Evolutionary conservation across 37 sponge, comb jelly and placozoan species (phyloP).

Genomic region (Agelas oroides): DNA sequence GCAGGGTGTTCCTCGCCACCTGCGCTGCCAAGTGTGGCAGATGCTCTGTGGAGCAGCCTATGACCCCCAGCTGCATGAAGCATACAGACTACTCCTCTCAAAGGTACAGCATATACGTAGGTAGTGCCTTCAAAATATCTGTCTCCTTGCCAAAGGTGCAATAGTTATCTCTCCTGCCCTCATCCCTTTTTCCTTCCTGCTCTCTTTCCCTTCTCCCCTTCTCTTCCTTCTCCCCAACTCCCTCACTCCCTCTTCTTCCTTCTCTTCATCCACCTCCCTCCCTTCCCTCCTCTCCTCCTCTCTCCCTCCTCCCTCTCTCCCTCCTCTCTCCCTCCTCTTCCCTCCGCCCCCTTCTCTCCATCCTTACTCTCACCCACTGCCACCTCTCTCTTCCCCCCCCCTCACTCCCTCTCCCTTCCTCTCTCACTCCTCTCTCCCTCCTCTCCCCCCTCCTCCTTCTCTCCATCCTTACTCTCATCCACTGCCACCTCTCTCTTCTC

Average conservation of each 20-base stretch:
- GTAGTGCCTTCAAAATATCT: no score
- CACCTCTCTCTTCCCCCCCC: not conserved
- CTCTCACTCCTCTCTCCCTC: not conserved
- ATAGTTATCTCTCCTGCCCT: no score
- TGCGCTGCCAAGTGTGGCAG: slow-evolving; percentile 92
- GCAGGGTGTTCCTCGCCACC: slow-evolving; percentile 85
- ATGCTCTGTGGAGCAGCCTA: slow-evolving; percentile 77
- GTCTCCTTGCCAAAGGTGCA: no score
- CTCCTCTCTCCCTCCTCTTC: not conserved
- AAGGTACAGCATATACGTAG: slow-evolving; percentile 58
- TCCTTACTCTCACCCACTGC: no score
- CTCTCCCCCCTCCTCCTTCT: not conserved
- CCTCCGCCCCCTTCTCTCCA: not conserved
- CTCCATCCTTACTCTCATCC: not conserved
- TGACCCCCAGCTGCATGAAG: slow-evolving; percentile 82
- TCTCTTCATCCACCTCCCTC: not conserved
- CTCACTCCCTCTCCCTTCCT: no score
- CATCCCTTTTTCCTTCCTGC: not conserved
- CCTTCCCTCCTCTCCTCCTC: not conserved
- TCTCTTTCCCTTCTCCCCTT: not conserved
- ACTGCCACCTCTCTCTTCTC: not conserved
- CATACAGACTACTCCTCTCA: slow-evolving; percentile 78
- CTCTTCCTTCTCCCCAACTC: not conserved
- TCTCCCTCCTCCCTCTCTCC: not conserved
- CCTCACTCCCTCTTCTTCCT: not conserved